Percentiles rank a stretch among this genome's conserved stretches.
Evolutionary conservation across 2,113 vertebrate genomes (phyloP).

Genomic region (Mustela lutreola): DNA sequence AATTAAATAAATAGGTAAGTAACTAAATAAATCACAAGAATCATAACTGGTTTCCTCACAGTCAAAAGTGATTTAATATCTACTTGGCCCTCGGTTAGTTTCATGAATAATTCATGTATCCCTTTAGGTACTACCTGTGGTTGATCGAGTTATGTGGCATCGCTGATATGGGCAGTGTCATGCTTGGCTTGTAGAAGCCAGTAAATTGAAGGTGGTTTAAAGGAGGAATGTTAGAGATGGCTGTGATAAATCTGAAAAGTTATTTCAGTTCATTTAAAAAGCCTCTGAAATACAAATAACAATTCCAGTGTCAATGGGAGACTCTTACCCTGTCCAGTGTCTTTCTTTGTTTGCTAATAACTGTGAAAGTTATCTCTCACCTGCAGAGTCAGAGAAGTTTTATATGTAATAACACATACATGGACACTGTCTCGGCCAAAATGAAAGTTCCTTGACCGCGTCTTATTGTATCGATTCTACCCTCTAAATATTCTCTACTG

Average conservation of each 20-base stretch:
- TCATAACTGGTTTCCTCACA: slow-evolving; percentile 12
- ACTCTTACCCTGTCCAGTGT: slow-evolving; percentile 6
- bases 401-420: slow-evolving; percentile 60
- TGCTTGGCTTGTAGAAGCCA: slow-evolving; percentile 67
- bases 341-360: slow-evolving; percentile 66
- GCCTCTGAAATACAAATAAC: slow-evolving; percentile 47
- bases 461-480: slow-evolving; percentile 44
- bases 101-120: slow-evolving; percentile 73
- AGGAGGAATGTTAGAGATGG: slow-evolving; percentile 29
- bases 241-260: slow-evolving; percentile 66
- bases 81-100: slow-evolving; percentile 69
- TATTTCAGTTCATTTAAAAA: slow-evolving; percentile 69
- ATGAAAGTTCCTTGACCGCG: slow-evolving; percentile 57
- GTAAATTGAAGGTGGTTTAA: slow-evolving; percentile 63
- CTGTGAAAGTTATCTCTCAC: background rate
- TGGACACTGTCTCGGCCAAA: background rate
- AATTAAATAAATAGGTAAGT: slow-evolving; percentile 20
- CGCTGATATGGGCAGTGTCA: slow-evolving; percentile 60
- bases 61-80: slow-evolving; percentile 57
- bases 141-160: slow-evolving; percentile 68
- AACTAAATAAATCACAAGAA: slow-evolving; percentile 48
- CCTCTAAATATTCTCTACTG: slow-evolving; percentile 26
- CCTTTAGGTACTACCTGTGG: slow-evolving; percentile 72
- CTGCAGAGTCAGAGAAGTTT: background rate
- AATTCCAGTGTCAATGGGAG: background rate